A percentile compares a stretch with the other conserved stretches of the same genome.
Evolutionary conservation across 2,888 invertebrate species (phyloP).

Genomic region (Hylaea fasciaria): DNA sequence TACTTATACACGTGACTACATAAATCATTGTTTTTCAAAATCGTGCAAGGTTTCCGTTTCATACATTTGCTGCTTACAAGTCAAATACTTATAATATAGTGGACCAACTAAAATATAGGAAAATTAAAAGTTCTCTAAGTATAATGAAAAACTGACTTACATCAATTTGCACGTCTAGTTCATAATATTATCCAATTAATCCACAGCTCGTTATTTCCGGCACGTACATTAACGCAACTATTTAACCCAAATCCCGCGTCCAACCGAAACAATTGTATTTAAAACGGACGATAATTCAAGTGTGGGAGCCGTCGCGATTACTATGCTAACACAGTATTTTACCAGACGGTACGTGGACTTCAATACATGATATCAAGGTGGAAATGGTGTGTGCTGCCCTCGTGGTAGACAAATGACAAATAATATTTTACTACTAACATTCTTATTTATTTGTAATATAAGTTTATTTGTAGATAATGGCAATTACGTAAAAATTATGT

Average conservation of each 20-base stretch:
- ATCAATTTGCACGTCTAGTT: neutral
- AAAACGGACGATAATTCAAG: constrained; percentile 68
- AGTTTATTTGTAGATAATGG: too few species aligned
- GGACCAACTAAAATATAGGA: too few species aligned
- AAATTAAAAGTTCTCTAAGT: too few species aligned
- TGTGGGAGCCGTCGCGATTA: constrained; percentile 62
- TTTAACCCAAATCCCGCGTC: constrained; percentile 39
- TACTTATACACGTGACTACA: too few species aligned
- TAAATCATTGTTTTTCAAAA: too few species aligned
- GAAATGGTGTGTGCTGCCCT: constrained; percentile 4
- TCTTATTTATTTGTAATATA: too few species aligned
- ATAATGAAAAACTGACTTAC: too few species aligned
- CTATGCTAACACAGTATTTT: constrained; percentile 46
- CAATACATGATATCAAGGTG: neutral
- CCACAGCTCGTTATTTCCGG: constrained; percentile 9
- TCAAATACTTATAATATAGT: too few species aligned
- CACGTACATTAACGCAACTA: constrained; percentile 40
- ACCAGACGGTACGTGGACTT: constrained; percentile 22
- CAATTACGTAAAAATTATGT: too few species aligned
- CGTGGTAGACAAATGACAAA: constrained; percentile 6
- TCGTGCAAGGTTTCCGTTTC: too few species aligned
- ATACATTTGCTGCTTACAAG: too few species aligned
- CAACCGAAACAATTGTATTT: constrained; percentile 54
- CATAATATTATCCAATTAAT: neutral
- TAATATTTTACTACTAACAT: too few species aligned